Conservation (phyloP, 2,113 vertebrate species). For the Sorex fumeus region DNA sequence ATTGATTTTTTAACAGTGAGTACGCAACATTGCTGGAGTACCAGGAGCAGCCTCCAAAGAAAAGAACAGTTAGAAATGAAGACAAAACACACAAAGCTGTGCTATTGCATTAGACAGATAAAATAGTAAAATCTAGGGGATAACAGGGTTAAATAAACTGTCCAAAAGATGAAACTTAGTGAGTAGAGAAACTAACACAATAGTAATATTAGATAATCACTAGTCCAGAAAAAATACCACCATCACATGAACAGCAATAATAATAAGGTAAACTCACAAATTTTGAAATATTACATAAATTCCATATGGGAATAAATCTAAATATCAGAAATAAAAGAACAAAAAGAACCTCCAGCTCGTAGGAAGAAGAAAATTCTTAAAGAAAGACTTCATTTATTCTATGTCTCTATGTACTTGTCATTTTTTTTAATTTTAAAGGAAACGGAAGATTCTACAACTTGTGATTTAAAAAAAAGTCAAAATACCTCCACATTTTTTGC, state of each 20-base stretch:
- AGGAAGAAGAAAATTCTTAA: no score
- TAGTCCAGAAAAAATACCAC: not conserved
- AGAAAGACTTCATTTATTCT: no score
- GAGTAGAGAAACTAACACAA: not conserved
- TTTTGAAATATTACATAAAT: not conserved
- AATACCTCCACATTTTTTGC: not conserved
- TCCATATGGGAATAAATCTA: rapidly evolving
- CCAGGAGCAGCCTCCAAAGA: not conserved
- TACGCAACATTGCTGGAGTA: no score
- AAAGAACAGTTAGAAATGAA: not conserved
- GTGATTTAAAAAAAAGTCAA: not conserved
- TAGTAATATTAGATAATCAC: rapidly evolving
- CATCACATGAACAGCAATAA: not conserved
- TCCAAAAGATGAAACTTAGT: not conserved
- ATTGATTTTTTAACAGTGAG: no score
- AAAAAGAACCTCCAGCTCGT: no score
- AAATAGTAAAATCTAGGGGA: not conserved
- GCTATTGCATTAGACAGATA: rapidly evolving
- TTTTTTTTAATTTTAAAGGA: not conserved
- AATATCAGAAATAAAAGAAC: no score
- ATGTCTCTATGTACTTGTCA: no score
- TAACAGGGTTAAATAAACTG: rapidly evolving
- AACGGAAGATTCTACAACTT: not conserved
- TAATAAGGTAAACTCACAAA: not conserved
- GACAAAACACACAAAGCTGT: not conserved